Base-by-base conservation (phyloP, 2,797 vertebrate species). In the Chiloscyllium punctatum region DNA sequence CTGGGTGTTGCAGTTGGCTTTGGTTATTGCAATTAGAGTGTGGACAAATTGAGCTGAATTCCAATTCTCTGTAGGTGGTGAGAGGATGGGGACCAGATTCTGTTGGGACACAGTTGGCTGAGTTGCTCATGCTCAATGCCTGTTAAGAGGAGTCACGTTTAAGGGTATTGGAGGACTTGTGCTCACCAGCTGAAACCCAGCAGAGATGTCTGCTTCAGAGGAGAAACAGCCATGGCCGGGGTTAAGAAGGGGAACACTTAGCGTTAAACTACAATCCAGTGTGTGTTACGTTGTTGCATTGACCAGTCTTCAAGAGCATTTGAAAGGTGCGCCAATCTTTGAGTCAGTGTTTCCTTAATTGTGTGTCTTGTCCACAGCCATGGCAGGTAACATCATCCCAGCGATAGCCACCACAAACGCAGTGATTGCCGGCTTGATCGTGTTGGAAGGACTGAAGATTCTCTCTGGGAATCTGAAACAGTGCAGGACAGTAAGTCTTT, bases 321-420 rank as follows among this genome's bases (percentile, higher is more conserved):
- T 30, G 72, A 21, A 27, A 6, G 6, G 72, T 1, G 30, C 9
- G 30, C 23, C 23, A 27, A 27, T 25, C 23, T 42, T 94, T 42
- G 5, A 57, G 42, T 95, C 68, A 71, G 30, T 72, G 27, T n/a
- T 66, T 21, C 62, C 23, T 1, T 92, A 92, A 92, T 69, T 68
- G n/a, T 33, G 4, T 97, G 2, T 42, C 8, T 92, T 92, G 18
- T 21, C 37, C 8, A 42, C 97, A 99, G 99, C 99, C 91, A 99
- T 99, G 99, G 99, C 99, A 13, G 99, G 99, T 25, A 99, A 99
- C 97, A 99, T 99, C 96, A 99, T 99, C 96, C 99, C 99, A 94
- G 99, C 99, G 68, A 99, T 99, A 53, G 99, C 99, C 42, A 99
- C 99, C n/a, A 99, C 99, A 96, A 99, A 99, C 51, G 99, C 99